Evolutionary conservation across 1,140 invertebrate species (phyloP).

Genomic region (Whitmania pigra): DNA sequence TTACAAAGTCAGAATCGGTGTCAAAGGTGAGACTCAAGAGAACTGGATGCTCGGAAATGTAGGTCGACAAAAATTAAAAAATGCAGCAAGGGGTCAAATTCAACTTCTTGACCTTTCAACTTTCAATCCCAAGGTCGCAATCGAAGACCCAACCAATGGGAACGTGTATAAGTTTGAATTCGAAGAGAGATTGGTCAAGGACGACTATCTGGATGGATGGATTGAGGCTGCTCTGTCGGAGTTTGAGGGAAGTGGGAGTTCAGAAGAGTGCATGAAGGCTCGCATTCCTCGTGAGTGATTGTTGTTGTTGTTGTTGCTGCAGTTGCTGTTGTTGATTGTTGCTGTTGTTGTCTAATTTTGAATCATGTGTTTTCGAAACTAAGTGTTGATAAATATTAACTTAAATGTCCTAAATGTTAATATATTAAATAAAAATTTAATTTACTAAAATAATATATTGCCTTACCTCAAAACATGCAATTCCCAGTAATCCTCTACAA

Average conservation of each 20-base stretch:
- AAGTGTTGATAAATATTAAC: too few species aligned
- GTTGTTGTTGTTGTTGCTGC: background rate
- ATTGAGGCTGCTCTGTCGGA: background rate
- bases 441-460: too few species aligned
- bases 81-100: too few species aligned
- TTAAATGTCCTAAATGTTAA: too few species aligned
- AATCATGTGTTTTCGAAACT: too few species aligned
- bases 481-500: too few species aligned
- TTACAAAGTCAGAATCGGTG: conserved; percentile 4
- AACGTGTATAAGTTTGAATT: background rate
- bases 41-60: conserved; percentile 4
- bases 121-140: background rate
- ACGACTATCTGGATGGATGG: conserved; percentile 3
- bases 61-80: background rate
- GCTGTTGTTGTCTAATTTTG: too few species aligned
- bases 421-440: too few species aligned
- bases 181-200: background rate
- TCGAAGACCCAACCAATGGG: background rate
- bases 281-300: background rate
- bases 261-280: background rate
- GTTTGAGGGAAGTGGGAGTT: background rate
- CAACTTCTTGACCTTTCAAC: background rate
- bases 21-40: background rate
- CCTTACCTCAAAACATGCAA: too few species aligned
- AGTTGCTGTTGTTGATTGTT: background rate